Base-by-base conservation (phyloP, 2,888 invertebrate genomes). In the Copidosoma aretas region DNA sequence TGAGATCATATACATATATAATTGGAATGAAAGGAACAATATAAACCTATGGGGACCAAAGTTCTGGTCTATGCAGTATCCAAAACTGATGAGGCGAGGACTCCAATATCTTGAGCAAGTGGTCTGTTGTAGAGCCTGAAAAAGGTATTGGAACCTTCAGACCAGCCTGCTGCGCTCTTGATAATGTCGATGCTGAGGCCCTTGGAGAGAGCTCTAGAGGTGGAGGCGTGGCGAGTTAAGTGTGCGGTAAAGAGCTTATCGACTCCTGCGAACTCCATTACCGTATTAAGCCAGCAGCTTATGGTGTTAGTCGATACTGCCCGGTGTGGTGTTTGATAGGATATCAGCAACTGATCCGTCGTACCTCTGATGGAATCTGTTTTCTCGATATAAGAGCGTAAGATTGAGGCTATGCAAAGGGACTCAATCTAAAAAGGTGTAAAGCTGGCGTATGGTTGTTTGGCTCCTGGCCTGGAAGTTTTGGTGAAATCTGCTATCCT, bases 221-320 rank as follows among this genome's bases (percentile, higher is more conserved):
- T 53, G 1, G 62, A 19, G 2, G 62, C 62, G 17, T 62, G 62
- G 1, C 62, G 39, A 17, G 62, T 62, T 15, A 17, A 24, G 21
- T 62, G 62, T 1, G 53, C 54, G 17, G 62, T 21, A 15, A 62
- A 62, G 17, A 4, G 12, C 41, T 21, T 43, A 24, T 62, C 41
- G 14, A 62, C 19, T 10, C 43, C 43, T 41, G 10, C 10, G 1
- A 22, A 24, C 1, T 22, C 8, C 14, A 62, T 22, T 8, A 41
- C 4, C 17, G 21, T 24, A 17, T 53, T 62, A 1, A 62, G 5
- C 62, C 62, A 62, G 14, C 54, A 2, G 22, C 62, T 62, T 10
- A 62, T 53, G 1, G 62, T 54, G 10, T 53, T 21, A 15, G 51
- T 1, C 1, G 49, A 15, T 25, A 51, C 60, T 10, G 25, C 12